These are phyloP conservation scores for Halesus radiatus DNA, from an alignment of 1,140 invertebrate species.

Conservation along the genomic window DNA sequence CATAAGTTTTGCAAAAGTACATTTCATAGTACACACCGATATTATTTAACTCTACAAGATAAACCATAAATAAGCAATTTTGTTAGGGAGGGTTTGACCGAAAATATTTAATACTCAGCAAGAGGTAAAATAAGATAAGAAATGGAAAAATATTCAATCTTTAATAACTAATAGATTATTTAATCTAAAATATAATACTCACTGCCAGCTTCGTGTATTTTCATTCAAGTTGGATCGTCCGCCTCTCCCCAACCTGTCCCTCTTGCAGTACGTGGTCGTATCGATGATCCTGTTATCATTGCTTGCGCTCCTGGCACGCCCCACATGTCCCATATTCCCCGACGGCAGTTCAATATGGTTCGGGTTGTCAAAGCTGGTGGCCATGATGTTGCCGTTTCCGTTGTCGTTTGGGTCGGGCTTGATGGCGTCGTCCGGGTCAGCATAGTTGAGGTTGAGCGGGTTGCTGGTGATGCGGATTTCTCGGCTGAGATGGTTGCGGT, in stretches of 20 bases:
- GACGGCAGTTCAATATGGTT: slow-evolving; percentile 79
- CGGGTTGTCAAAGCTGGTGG: slow-evolving; percentile 79
- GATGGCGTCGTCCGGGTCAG: slow-evolving; percentile 75
- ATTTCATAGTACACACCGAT: no score
- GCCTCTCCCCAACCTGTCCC: slow-evolving; percentile 64
- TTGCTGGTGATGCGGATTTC: slow-evolving; percentile 84
- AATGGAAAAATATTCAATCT: no score
- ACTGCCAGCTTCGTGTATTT: slow-evolving; percentile 68
- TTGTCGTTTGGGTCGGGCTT: slow-evolving; percentile 51
- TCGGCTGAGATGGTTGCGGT: slow-evolving; percentile 61
- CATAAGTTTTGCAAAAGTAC: no score
- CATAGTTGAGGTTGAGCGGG: slow-evolving; percentile 79
- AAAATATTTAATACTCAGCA: no score
- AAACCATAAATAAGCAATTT: no score
- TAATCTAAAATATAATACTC: no score
- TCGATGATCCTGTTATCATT: slow-evolving; percentile 71
- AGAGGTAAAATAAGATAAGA: no score
- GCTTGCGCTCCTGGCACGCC: slow-evolving; percentile 47
- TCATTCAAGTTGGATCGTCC: slow-evolving; percentile 61
- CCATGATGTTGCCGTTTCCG: slow-evolving; percentile 63
- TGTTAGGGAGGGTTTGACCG: no score
- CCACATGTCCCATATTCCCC: slow-evolving; percentile 60
- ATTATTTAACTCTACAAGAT: no score
- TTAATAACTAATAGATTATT: no score
- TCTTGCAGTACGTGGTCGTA: slow-evolving; percentile 81